Base-by-base conservation (phyloP, 53 echinoderm and acorn worm species). In the Patiria pectinifera region DNA sequence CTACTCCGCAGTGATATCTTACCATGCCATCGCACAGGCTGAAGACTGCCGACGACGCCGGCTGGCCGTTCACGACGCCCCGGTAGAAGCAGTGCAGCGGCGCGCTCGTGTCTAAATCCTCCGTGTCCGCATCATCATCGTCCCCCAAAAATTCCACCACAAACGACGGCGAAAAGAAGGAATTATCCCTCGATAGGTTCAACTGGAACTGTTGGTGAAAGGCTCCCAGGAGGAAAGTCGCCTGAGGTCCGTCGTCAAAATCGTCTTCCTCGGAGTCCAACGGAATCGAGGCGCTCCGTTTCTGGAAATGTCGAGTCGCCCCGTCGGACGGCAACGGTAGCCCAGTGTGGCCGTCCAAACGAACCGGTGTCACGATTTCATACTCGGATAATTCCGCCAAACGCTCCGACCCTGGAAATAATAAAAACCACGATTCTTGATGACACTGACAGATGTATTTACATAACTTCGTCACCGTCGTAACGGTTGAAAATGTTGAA, bases 1-100 rank as follows among this genome's bases (percentile, higher is more conserved):
- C 10, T 66, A 18, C 66, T 66, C 66, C 15, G 19, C 19, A 53
- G 53, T 2, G 53, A 53, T 53, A 13, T 16, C 99, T 96, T 90
- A 98, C 99, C 99, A 98, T 94, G 78, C 99, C 99, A 45, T 93
- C 95, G 75, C 99, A 98, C 13, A 98, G 87, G 86, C 99, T 98
- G 82, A 98, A 92, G 45, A 96, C 96, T 12, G 96, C 99, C 45
- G 85, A 93, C 44, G 99, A 97, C 35, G 92, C 93, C 9, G 94
- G 78, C 72, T 98, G 95, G 49, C 93, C 95, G 60, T 98, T 95
- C 23, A 98, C 96, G 23, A 76, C 80, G 18, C 99, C 99, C 5
- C 96, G 85, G 83, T 97, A 98, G 79, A 98, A 98, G 93, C 99
- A 98, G 91, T 98, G 99, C 58, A 92, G 76, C 18, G 92, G 92